Evolutionary conservation across 2,113 vertebrate species (phyloP).

Genomic region (Struthidea cinerea): DNA sequence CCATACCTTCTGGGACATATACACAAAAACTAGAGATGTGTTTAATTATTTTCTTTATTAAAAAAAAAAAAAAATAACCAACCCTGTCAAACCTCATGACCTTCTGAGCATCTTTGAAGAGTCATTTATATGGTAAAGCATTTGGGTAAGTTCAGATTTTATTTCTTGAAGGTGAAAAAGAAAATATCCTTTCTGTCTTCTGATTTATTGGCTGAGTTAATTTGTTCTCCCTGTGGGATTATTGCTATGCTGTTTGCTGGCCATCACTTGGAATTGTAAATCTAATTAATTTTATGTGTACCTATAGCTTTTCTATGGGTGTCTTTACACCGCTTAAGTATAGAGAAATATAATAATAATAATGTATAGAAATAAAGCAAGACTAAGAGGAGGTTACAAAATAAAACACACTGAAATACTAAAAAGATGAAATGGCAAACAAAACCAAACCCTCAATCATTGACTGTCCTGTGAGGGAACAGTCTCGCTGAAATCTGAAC

Average conservation of each 20-base stretch:
- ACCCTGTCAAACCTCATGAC: background rate
- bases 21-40: background rate
- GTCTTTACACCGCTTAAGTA: background rate
- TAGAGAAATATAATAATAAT: background rate
- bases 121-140: background rate
- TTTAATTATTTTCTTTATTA: background rate
- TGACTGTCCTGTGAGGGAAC: background rate
- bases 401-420: background rate
- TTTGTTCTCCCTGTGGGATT: conserved; percentile 18
- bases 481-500: background rate
- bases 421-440: background rate
- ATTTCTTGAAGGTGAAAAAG: background rate
- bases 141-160: background rate
- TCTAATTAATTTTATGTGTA: conserved; percentile 25
- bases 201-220: conserved; percentile 30
- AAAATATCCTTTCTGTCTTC: background rate
- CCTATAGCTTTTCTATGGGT: background rate
- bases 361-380: background rate
- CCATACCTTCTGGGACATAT: background rate
- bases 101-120: background rate
- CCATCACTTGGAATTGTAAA: background rate
- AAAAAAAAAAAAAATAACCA: background rate
- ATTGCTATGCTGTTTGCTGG: background rate
- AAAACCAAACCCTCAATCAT: background rate
- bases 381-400: background rate